These are phyloP conservation scores for Drosophila grimshawi DNA, from an alignment of 1,140 invertebrate genomes.

Conservation along the genomic window DNA sequence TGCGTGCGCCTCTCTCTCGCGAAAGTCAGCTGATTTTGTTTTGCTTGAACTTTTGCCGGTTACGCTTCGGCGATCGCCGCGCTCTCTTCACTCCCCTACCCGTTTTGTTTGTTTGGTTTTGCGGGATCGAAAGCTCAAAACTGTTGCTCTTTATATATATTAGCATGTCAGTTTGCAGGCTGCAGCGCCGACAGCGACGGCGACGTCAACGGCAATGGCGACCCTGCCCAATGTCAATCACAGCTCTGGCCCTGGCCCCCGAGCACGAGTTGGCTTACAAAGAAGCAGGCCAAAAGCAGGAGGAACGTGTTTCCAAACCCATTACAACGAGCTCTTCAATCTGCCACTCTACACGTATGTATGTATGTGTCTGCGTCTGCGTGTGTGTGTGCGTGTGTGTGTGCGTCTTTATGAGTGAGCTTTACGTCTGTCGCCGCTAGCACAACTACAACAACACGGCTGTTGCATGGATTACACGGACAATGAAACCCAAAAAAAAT, in stretches of 20 bases:
- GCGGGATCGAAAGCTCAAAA: slow-evolving; percentile 17
- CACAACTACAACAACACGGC: slow-evolving; percentile 18
- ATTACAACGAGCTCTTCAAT: slow-evolving; percentile 67
- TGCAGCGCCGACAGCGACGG: slow-evolving; percentile 17
- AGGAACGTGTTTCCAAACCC: slow-evolving; percentile 64
- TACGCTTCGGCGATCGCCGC: slow-evolving; percentile 42
- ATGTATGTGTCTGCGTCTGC: slow-evolving; percentile 2
- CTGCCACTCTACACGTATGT: slow-evolving; percentile 16
- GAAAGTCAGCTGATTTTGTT: slow-evolving; percentile 79
- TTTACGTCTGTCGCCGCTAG: slow-evolving; percentile 22
- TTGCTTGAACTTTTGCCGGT: slow-evolving; percentile 82
- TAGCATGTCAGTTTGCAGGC: slow-evolving; percentile 65
- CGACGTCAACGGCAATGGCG: slow-evolving; percentile 30
- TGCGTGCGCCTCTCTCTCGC: slow-evolving; percentile 1
- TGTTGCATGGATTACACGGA: slow-evolving; percentile 47
- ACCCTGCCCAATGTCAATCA: slow-evolving; percentile 80
- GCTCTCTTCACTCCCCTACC: slow-evolving; percentile 19
- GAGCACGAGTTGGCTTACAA: slow-evolving; percentile 48
- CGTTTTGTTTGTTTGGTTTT: slow-evolving; percentile 58
- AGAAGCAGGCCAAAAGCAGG: slow-evolving; percentile 69
- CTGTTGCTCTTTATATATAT: slow-evolving; percentile 46
- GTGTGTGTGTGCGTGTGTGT: slow-evolving; percentile 8
- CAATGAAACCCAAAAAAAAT: slow-evolving; percentile 54
- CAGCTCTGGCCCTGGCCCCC: slow-evolving; percentile 51
- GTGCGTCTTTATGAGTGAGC: slow-evolving; percentile 43